Base-by-base conservation (phyloP, 2,888 invertebrate species). In the Caenorhabditis sinica region DNA sequence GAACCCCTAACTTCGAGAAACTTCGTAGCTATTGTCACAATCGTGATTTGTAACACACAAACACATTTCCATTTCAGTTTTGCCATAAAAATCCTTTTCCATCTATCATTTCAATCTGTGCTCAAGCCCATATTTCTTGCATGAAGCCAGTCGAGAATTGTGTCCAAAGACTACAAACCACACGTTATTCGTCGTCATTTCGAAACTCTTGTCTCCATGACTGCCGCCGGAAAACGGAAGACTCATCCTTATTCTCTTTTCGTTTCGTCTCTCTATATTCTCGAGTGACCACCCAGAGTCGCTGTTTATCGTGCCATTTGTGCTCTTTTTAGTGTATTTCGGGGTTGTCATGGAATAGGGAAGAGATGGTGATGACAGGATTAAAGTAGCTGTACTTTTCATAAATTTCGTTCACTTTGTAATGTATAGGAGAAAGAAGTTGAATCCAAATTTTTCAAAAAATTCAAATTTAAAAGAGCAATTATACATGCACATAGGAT, bases 181-280 rank as follows among this genome's bases (percentile, higher is more conserved):
- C 79, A 58, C 45, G 20, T 40, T 40, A 40, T 11, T 69, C 15
- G n/a, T n/a, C 49, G 43, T 53, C 40, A 63, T 73, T 63, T 73
- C 40, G 30, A 33, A 61, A 43, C 45, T 49, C 28, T 56, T 56
- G 56, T 80, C 72, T 72, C 80, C 80, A 80, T 80, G 40, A 40
- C 40, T 6, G 40, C 40, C 40, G 13, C 40, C 6, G 80, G 43
- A 49, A 49, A 45, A 45, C 79, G 71, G 45, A 65, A 56, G 71
- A 45, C 69, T 65, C 53, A 63, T 61, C 77, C 56, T 30, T 13
- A 23, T 23, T 20, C 33, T 23, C 45, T 23, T 49, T 30, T 75
- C 28, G 15, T 51, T 8, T 40, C 28, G 56, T 56, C 28, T 56
- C 56, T 65, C 58, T 51, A 30, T 61, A 6, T 60, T 40, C 40